Evolutionary conservation across 2,797 vertebrate species (phyloP), one percentile per base, ranked within the genome.

Genomic region (Hybognathus amarus): DNA sequence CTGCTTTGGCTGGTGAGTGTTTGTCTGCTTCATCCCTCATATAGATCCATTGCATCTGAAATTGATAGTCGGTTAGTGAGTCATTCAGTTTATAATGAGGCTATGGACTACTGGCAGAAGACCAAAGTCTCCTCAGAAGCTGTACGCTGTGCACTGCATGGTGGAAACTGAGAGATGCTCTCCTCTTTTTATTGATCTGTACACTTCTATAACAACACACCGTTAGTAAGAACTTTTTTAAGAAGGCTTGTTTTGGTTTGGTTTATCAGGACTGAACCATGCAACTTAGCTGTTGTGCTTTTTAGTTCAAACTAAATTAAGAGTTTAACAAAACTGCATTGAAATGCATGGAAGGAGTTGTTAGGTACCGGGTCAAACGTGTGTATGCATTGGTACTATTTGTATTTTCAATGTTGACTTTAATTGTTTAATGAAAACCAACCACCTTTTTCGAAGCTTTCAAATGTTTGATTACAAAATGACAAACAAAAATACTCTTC

Each of bases 1-100:
- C 95, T 99, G 98, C 95, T 99, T 99, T 88, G 98, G 98, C 94
- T 99, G 98, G 98, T 99, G 94, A 98, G 97, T 83, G 47, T 64
- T 22, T 80, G 27, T 78, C 56, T 82, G 74, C 36, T 36, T 24
- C 77, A 85, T 83, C 38, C 38, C 36, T 83, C 64, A 77, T 38
- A 27, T 77, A 74, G 75, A 79, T 78, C 80, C 80, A 67, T 69
- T 42, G 47, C 18, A 1, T 56, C 80, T 33, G 4, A 33, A 33
- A 83, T 76, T 83, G 73, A 76, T 56, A 56, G 71, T 5, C n/a
- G 6, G 47, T 77, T 77, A 47, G 64, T 1, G 2, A 70, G 64
- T 27, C 74, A 70, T 61, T 77, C 66, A 77, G 77, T 83, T 83
- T 77, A 68, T 70, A 33, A 83, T 69, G 27, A 69, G 52, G 50